These are phyloP conservation scores for Crossaster papposus DNA, from an alignment of 53 echinoderm and acorn worm species.

Conservation along the genomic window DNA sequence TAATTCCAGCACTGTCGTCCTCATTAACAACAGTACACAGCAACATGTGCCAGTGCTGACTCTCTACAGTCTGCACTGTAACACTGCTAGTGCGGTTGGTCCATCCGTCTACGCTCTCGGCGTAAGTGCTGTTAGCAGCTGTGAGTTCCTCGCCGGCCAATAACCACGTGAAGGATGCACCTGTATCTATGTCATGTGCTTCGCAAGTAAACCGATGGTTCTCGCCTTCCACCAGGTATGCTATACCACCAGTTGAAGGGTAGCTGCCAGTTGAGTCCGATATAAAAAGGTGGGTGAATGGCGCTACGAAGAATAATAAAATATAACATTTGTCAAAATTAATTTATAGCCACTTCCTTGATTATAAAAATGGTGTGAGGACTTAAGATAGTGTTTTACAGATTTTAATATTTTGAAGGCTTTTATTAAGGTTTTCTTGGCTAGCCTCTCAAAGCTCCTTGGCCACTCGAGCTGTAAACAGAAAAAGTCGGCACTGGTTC, in stretches of 20 bases:
- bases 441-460: too few species aligned
- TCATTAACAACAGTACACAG: background rate
- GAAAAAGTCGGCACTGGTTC: too few species aligned
- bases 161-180: slow-evolving; percentile 19
- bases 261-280: background rate
- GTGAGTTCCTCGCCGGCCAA: background rate
- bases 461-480: too few species aligned
- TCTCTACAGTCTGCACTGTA: background rate
- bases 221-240: background rate
- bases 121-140: background rate
- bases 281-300: background rate
- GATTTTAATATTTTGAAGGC: too few species aligned
- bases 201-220: background rate
- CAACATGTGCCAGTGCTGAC: background rate
- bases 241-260: background rate
- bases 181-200: background rate
- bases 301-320: background rate
- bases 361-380: too few species aligned
- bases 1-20: background rate
- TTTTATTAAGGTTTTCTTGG: too few species aligned
- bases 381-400: too few species aligned
- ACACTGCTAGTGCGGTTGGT: slow-evolving; percentile 8
- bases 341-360: too few species aligned
- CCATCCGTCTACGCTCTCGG: background rate
- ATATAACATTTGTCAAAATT: background rate